Conservation (phyloP, 2,888 invertebrate genomes). For the Heliconius ismenius region DNA sequence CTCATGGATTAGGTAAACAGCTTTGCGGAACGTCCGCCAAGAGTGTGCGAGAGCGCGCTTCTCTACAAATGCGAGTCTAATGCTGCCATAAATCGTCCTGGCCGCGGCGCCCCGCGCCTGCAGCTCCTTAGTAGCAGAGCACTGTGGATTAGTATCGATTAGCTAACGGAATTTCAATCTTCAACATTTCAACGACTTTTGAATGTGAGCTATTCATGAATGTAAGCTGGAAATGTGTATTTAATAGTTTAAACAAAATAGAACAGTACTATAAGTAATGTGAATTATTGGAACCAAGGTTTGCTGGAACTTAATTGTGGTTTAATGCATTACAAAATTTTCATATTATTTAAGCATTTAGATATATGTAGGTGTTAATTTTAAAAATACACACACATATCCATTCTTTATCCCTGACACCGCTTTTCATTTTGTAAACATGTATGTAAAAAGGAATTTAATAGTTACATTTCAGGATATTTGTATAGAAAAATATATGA, state of each 20-base stretch:
- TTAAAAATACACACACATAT: too few relatives aligned
- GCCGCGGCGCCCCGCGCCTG: conserved; percentile 53
- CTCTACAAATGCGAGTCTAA: conserved; percentile 64
- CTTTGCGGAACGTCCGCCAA: conserved; percentile 34
- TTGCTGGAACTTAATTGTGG: too few relatives aligned
- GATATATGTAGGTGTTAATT: too few relatives aligned
- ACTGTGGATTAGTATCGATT: conserved; percentile 74
- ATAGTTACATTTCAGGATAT: background rate
- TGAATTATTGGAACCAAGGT: too few relatives aligned
- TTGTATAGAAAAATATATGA: background rate
- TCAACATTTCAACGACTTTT: conserved; percentile 36
- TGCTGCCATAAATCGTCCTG: conserved; percentile 70
- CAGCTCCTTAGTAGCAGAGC: conserved; percentile 57
- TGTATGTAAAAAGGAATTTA: background rate
- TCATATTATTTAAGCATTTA: too few relatives aligned
- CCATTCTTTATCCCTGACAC: too few relatives aligned
- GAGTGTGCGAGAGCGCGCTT: conserved; percentile 28
- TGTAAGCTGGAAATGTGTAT: background rate
- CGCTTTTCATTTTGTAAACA: background rate
- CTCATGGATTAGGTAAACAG: conserved; percentile 37
- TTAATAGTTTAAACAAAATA: background rate
- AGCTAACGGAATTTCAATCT: conserved; percentile 63
- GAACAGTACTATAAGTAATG: background rate
- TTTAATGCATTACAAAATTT: too few relatives aligned
- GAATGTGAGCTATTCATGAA: conserved; percentile 4